Base-by-base conservation (phyloP, 2,113 vertebrate genomes). In the Albula goreensis region DNA sequence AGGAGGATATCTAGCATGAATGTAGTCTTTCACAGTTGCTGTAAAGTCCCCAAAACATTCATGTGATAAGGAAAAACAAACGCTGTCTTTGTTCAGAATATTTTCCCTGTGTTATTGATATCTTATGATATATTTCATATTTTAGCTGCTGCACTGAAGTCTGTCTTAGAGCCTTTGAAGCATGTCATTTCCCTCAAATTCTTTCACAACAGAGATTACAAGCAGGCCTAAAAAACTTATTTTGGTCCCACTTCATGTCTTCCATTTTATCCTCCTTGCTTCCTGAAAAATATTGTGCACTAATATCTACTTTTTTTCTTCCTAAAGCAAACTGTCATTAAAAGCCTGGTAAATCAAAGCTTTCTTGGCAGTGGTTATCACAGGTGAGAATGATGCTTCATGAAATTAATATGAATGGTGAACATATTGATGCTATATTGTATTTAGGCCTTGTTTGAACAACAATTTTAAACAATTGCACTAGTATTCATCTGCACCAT, bases 331-430 rank as follows among this genome's bases (percentile, higher is more conserved):
- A 99, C 98, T 0, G 96, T 99, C 86, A 96, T 99, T 92, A 97
- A 97, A 86, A 98, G 96, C 89, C 90, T 99, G 90, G 94, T 94
- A 85, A 97, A 91, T 91, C 94, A 94, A 0, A 96, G 96, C 48
- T 98, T 99, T 83, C 95, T 93, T 70, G 98, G 98, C 89, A 99
- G 97, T 89, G 98, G 98, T 74, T 99, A 99, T 88, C 97, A 97
- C 90, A 99, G 98, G 98, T 99, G 87, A 85, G 63, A 94, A 12
- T 86, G 41, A 87, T 25, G 60, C 12, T 50, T 15, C 31, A 25
- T 50, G n/a, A 17, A 66, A 19, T 19, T 15, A 13, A 63, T 13
- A 63, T 13, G 12, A 63, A 19, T 63, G 12, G 17, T 63, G 4
- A 15, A 63, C 60, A 63, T 63, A 19, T 17, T 19, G 17, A 63